Evolutionary conservation across 2,797 vertebrate species (phyloP), one percentile per base, ranked within the genome.

Genomic region (Hippopotamyrus pictus): DNA sequence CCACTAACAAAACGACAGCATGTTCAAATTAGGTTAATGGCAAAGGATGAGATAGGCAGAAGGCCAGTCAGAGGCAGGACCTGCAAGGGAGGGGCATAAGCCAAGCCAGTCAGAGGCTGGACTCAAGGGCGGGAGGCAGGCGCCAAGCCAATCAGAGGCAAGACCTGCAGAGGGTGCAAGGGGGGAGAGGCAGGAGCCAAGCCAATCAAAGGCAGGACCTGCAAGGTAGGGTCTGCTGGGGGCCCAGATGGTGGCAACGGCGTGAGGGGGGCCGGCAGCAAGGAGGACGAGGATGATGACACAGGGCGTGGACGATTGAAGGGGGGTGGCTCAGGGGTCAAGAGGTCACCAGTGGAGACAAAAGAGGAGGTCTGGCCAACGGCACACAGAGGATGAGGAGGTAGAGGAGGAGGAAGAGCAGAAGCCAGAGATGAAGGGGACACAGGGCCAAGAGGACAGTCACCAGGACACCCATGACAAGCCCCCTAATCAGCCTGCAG

Each of bases 261-360:
- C 82, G 87, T 82, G 79, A 88, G 91, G 65, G 90, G 85, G 50
- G 83, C 19, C 76, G 90, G 90, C 90, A 91, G 91, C 14, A 89
- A 83, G 89, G 90, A 92, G 65, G 88, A 86, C 88, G 90, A 92
- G 65, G n/a, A 62, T 51, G 89, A 90, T 7, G 92, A 91, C 79
- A 91, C 82, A 7, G 95, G 95, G 86, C 94, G 94, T 12, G 95
- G 95, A 89, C 95, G 94, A 93, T 94, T 94, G 92, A 92, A 93
- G 59, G 89, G 90, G 65, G 91, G 93, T 53, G 90, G 82, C 62
- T 91, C 89, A 14, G 89, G 22, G 83, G 91, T 48, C 88, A 92
- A 89, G 46, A 93, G 93, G 89, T 91, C 92, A 88, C 89, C 90
- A 89, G 93, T 89, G 89, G 92, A 89, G 79, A 92, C 69, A 84